Conservation (phyloP, 2,888 invertebrate genomes). For the Crioceris asparagi region DNA sequence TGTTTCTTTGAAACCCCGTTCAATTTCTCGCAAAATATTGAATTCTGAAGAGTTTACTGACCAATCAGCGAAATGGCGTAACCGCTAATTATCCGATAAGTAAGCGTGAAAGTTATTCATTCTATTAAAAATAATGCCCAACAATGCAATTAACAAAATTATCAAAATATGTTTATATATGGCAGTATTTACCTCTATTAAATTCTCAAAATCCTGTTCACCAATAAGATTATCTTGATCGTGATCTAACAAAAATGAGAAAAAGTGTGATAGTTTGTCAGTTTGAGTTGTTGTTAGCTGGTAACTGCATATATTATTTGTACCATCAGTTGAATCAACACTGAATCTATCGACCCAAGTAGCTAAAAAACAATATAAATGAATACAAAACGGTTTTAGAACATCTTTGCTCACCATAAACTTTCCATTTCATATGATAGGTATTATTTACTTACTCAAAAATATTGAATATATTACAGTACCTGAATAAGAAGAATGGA, state of each 20-base stretch:
- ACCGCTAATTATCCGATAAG: conserved; percentile 35
- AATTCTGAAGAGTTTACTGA: conserved; percentile 62
- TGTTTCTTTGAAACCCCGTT: conserved; percentile 57
- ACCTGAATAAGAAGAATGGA: too few relatives aligned
- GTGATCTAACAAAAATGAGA: conserved; percentile 58
- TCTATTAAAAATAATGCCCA: too few relatives aligned
- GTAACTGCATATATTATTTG: conserved; percentile 45
- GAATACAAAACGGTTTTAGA: too few relatives aligned
- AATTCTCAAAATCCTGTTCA: conserved; percentile 57
- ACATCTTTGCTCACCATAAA: too few relatives aligned
- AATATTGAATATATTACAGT: not conserved
- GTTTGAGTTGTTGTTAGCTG: conserved; percentile 52
- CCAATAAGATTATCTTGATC: conserved; percentile 61
- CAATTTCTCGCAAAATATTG: conserved; percentile 59
- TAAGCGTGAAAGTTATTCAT: conserved; percentile 31
- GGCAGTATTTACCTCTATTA: conserved; percentile 46
- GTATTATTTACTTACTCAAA: conserved; percentile 1
- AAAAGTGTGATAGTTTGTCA: conserved; percentile 62
- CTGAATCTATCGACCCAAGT: conserved; percentile 67
- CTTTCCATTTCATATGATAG: too few relatives aligned
- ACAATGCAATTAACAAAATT: not conserved
- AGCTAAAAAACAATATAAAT: conserved; percentile 38
- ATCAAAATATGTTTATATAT: not conserved
- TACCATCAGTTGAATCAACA: conserved; percentile 46
- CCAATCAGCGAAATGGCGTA: conserved; percentile 70